A percentile compares a stretch with the other conserved stretches of the same genome.
Evolutionary conservation across 2,797 vertebrate genomes (phyloP).

Genomic region (Lates japonicus): DNA sequence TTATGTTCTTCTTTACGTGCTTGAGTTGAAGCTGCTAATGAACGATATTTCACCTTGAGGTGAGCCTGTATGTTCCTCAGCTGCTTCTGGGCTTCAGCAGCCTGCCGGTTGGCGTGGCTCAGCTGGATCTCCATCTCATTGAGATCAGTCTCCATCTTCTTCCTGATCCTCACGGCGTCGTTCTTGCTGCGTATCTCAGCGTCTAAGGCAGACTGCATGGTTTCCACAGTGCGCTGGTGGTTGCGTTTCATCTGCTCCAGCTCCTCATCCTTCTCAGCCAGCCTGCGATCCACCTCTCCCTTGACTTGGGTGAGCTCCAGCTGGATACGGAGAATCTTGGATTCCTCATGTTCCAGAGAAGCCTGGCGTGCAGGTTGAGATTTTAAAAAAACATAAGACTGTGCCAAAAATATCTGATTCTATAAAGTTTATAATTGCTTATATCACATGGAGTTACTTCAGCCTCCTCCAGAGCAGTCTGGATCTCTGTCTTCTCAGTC

Average conservation of each 20-base stretch:
- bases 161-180: conserved; percentile 88
- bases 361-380: conserved; percentile 72
- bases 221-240: conserved; percentile 83
- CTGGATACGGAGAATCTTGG: conserved; percentile 88
- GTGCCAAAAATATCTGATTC: background rate
- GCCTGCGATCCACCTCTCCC: conserved; percentile 87
- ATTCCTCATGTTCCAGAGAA: conserved; percentile 89
- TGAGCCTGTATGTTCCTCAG: conserved; percentile 86
- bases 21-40: background rate
- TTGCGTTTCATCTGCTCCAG: conserved; percentile 89
- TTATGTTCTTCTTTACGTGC: background rate
- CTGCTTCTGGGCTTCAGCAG: conserved; percentile 88
- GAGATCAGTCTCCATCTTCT: conserved; percentile 90
- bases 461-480: conserved; percentile 88
- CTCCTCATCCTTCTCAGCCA: conserved; percentile 91
- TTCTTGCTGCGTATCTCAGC: conserved; percentile 88
- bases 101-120: conserved; percentile 86
- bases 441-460: conserved; percentile 76
- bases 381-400: background rate
- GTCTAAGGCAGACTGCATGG: conserved; percentile 86
- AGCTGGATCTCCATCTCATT: conserved; percentile 91
- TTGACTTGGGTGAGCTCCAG: conserved; percentile 90
- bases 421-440: background rate
- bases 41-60: conserved; percentile 83
- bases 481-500: conserved; percentile 86